Base-by-base conservation (phyloP, 2,113 vertebrate genomes). In the Aegithalos caudatus region DNA sequence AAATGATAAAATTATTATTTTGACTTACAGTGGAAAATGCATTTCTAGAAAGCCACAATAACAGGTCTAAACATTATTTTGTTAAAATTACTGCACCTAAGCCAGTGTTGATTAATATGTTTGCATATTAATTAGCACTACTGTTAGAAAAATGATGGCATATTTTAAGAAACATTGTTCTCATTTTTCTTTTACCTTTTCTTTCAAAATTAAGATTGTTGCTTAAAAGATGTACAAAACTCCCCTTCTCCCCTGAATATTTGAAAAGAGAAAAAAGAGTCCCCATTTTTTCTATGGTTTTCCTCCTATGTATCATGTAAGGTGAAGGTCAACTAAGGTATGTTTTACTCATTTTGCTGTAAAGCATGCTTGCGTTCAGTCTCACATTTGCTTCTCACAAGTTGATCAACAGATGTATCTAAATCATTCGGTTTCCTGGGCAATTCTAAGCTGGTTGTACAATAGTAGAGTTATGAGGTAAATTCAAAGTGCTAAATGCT, bases 211-310 rank as follows among this genome's bases (percentile, higher is more conserved):
- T 29, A 94, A 86, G 35, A 79, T 87, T 15, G 12, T 85, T 93
- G 72, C 88, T 97, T 92, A 37, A 78, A 94, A 95, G 93, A 97
- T 96, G 94, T 97, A 92, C 95, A 96, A 97, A 96, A 93, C 92
- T 35, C 12, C 7, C 53, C 24, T 29, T 19, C 18, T 22, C 11
- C 17, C 15, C 7, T 5, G 2, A 42, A 40, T 48, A 69, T 60
- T 56, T 35, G 51, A 77, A 86, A 86, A 72, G 44, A 79, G 16
- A 31, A 56, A 56, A 65, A 38, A 22, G 22, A 56, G 23, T 65
- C 6, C 17, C 13, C 4, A 5, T 76, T 90, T 87, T 4, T 54
- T 60, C 48, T 62, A 28, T 62, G 7, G 5, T 67, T 94, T 93
- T 83, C 42, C 8, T 81, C 9, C 11, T 77, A 19, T 42, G 2